Evolutionary conservation across 2,888 invertebrate genomes (phyloP), one percentile per base, ranked within the genome.

Genomic region (Mystacides longicornis): DNA sequence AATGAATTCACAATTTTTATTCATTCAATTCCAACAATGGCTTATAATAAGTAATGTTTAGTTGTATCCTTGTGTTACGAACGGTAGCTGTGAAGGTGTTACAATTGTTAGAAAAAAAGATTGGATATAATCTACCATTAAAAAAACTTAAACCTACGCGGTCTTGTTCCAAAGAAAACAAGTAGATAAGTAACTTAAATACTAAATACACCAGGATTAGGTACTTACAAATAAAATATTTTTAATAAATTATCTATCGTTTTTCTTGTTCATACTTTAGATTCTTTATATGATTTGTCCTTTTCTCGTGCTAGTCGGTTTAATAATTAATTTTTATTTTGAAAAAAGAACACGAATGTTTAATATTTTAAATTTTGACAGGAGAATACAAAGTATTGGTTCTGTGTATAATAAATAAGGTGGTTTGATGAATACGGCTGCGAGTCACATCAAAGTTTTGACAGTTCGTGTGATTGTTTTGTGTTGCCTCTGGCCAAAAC

Each of bases 1-100:
- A 54, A 54, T 43, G 49, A 49, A 49, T 27, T 49, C 19, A 49
- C 49, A 49, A n/a, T 54, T 54, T 54, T 49, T 48, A 54, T 54
- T 49, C 54, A 54, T 43, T 27, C 37, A 14, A 16, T 14, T 37
- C 14, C 16, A 37, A 37, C 37, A 37, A 37, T 37, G 3, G 14
- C 14, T n/a, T n/a, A 37, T 37, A 37, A 37, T 7, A 37, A 37
- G 14, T n/a, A n/a, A n/a, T 37, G 16, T 37, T 27, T 37, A 37
- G 14, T 7, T 37, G 7, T 37, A 14, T 14, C 14, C 16, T 37
- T 37, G 16, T 37, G 37, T 14, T 37, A 21, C 20, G 33, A 53
- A 47, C 53, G 42, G 53, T 53, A 53, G 53, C 53, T 33, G 43
- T 19, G 45, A 45, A 45, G 45, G 45, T 45, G 45, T 45, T 45